Conservation (phyloP, 2,888 invertebrate genomes). For the Apotomis betuletana region DNA sequence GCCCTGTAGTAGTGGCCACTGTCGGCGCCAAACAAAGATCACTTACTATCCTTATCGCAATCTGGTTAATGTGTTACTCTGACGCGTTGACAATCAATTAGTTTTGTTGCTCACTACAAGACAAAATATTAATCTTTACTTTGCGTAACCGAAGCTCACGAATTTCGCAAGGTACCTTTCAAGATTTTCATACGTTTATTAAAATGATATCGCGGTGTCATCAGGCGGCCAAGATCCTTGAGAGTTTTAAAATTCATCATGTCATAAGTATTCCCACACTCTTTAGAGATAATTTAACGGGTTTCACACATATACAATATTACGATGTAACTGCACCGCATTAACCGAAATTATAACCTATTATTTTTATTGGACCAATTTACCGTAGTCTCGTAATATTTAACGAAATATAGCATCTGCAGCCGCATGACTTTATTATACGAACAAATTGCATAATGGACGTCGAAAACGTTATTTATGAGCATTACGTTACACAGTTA, state of each 20-base stretch:
- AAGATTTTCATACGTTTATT: constrained; percentile 38
- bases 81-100: constrained; percentile 42
- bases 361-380: constrained; percentile 37
- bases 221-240: constrained; percentile 36
- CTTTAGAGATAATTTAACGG: constrained; percentile 30
- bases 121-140: constrained; percentile 40
- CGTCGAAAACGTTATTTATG: constrained; percentile 26
- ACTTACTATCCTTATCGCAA: constrained; percentile 30
- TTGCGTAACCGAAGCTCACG: constrained; percentile 35
- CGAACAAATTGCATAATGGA: constrained; percentile 26
- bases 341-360: constrained; percentile 31
- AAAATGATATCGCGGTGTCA: constrained; percentile 31
- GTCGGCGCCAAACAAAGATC: constrained; percentile 25
- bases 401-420: constrained; percentile 24
- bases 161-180: constrained; percentile 34
- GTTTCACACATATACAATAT: constrained; percentile 35
- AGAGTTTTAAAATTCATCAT: constrained; percentile 28
- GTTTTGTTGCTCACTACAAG: constrained; percentile 39
- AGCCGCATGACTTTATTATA: constrained; percentile 32
- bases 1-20: constrained; percentile 2
- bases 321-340: constrained; percentile 28
- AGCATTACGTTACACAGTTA: constrained; percentile 10
- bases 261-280: constrained; percentile 24
- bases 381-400: constrained; percentile 30
- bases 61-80: constrained; percentile 31